A percentile compares a stretch with the other conserved stretches of the same genome.
Conservation (phyloP, 2,888 invertebrate genomes). For the Erebia aethiops region DNA sequence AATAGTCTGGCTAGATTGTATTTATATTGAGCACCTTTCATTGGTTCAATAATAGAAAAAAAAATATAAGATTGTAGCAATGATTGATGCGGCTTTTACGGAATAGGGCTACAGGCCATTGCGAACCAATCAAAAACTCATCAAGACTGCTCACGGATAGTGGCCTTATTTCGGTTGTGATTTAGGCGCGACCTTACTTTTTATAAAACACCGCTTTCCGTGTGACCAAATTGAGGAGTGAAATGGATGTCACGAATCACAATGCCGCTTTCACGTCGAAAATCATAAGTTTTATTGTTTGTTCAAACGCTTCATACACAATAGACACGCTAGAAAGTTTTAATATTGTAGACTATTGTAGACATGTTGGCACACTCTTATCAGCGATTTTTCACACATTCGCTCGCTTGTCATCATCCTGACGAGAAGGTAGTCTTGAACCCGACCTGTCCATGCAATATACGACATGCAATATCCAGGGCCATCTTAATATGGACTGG, state of each 20-base stretch:
- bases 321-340: conserved; percentile 10
- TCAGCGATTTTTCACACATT: too few species aligned
- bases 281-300: conserved; percentile 23
- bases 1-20: too few species aligned
- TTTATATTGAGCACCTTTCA: too few species aligned
- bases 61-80: too few species aligned
- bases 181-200: conserved; percentile 14
- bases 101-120: background rate
- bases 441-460: too few species aligned
- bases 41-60: too few species aligned
- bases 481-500: too few species aligned
- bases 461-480: too few species aligned
- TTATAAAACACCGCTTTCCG: conserved; percentile 10
- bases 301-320: conserved; percentile 10
- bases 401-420: too few species aligned
- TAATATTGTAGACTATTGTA: conserved; percentile 7
- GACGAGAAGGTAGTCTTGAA: too few species aligned
- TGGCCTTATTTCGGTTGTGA: conserved; percentile 23
- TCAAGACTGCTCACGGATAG: conserved; percentile 21
- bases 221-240: conserved; percentile 12
- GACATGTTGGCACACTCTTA: background rate
- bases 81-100: too few species aligned
- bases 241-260: conserved; percentile 21
- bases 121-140: conserved; percentile 32
- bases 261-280: conserved; percentile 10